Conservation (phyloP, 2,888 invertebrate genomes). For the Ophonus ardosiacus region DNA sequence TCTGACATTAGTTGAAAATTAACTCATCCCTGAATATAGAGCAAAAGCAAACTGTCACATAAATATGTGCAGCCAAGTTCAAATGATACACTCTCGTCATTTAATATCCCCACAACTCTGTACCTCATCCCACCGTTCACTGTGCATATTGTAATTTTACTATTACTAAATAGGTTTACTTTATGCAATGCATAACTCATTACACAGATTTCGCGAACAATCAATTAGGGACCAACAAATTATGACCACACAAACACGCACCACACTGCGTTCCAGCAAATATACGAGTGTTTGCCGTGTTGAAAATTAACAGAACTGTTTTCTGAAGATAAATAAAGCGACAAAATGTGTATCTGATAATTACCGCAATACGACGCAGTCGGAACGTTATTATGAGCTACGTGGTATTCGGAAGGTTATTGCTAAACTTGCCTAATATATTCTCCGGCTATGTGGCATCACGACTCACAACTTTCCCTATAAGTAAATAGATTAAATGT, state of each 20-base stretch:
- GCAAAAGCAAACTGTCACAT: too few species aligned
- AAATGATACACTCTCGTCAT: too few species aligned
- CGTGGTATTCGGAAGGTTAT: conserved; percentile 22
- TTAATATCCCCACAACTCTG: too few species aligned
- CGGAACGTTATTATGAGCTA: not conserved
- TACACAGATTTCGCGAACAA: not conserved
- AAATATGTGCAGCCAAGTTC: too few species aligned
- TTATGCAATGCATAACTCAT: not conserved
- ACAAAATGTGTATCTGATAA: conserved; percentile 27
- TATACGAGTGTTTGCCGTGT: conserved; percentile 22
- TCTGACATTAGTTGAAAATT: too few species aligned
- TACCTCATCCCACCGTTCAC: not conserved
- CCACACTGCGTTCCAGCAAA: not conserved
- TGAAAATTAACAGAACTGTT: conserved; percentile 38
- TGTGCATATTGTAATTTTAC: not conserved
- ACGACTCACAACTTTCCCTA: conserved; percentile 19
- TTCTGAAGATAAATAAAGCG: conserved; percentile 38
- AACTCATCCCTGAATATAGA: too few species aligned
- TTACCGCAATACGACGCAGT: conserved; percentile 42
- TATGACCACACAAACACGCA: conserved; percentile 23
- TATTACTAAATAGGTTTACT: not conserved
- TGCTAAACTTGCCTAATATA: conserved; percentile 42
- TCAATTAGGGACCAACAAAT: conserved; percentile 10
- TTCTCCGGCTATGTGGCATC: conserved; percentile 22
- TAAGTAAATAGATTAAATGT: conserved; percentile 36